Percentiles rank a stretch among this genome's conserved stretches.
Conservation (phyloP, 2,797 vertebrate species). For the Percopsis omiscomaycus region DNA sequence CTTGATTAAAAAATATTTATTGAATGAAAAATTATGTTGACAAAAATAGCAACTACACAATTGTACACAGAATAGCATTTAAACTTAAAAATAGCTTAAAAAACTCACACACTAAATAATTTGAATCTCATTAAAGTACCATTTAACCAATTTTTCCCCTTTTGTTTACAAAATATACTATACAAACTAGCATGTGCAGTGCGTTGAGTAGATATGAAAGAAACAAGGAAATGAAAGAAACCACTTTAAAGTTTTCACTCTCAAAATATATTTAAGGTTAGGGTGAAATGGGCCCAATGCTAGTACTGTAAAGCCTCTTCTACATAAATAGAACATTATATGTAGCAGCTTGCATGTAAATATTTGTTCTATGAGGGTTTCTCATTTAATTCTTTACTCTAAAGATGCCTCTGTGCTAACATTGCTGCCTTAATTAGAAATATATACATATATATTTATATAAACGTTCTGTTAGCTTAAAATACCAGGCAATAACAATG, state of each 20-base stretch:
- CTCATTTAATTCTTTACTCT: conserved; percentile 21
- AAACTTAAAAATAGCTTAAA: conserved; percentile 46
- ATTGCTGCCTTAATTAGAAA: not conserved
- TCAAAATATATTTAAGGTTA: not conserved
- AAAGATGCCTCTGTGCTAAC: conserved; percentile 14
- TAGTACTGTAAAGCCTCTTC: conserved; percentile 16
- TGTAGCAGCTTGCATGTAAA: conserved; percentile 46
- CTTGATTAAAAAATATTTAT: conserved; percentile 73
- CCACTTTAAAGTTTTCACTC: conserved; percentile 12
- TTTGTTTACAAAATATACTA: conserved; percentile 61
- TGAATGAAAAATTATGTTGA: conserved; percentile 65
- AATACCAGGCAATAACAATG: not conserved
- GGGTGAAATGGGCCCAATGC: not conserved
- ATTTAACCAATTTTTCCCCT: conserved; percentile 21
- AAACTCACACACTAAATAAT: conserved; percentile 42
- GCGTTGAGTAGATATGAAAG: conserved; percentile 1
- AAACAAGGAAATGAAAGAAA: conserved; percentile 6
- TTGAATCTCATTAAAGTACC: conserved; percentile 28
- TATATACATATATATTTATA: not conserved
- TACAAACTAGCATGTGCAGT: conserved; percentile 27
- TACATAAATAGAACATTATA: conserved; percentile 22
- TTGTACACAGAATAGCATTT: conserved; percentile 3
- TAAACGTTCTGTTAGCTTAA: not conserved
- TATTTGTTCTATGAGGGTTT: conserved; percentile 7
- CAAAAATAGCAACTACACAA: conserved; percentile 58